A percentile compares a stretch with the other conserved stretches of the same genome.
Conservation (phyloP, 2,113 vertebrate species). For the Dascyllus trimaculatus region DNA sequence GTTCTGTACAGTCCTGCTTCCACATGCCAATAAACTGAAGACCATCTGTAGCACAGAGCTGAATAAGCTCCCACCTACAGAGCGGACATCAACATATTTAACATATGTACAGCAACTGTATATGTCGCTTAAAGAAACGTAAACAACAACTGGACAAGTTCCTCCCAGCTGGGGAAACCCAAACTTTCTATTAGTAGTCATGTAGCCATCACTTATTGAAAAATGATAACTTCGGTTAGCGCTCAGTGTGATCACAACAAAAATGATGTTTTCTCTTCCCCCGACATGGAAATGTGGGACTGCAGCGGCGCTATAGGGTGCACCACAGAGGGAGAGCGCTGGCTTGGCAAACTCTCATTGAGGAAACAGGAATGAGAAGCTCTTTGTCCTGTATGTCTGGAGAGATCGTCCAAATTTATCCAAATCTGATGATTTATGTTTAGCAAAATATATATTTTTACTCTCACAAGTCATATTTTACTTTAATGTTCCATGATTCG, state of each 20-base stretch:
- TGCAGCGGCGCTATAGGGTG: background rate
- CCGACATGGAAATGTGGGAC: constrained; percentile 34
- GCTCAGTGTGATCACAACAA: constrained; percentile 30
- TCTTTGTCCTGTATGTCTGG: too few species aligned
- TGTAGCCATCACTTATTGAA: constrained; percentile 19
- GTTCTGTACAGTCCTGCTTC: constrained; percentile 37
- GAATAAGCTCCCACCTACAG: constrained; percentile 43
- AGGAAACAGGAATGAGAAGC: background rate
- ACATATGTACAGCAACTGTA: constrained; percentile 21
- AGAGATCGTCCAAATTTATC: too few species aligned
- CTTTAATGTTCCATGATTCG: background rate
- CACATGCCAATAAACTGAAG: constrained; percentile 27
- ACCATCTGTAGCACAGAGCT: constrained; percentile 39
- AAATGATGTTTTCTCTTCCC: constrained; percentile 24
- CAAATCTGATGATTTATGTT: too few species aligned
- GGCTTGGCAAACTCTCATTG: constrained; percentile 25
- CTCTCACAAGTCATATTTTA: too few species aligned
- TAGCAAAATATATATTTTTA: too few species aligned
- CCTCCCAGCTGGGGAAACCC: constrained; percentile 24
- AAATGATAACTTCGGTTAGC: constrained; percentile 37
- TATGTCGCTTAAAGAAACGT: constrained; percentile 15
- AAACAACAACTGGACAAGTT: constrained; percentile 33
- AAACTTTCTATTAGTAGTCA: constrained; percentile 2
- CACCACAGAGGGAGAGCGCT: constrained; percentile 8
- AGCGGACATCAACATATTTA: constrained; percentile 11